Percentiles rank a stretch among this genome's conserved stretches.
Evolutionary conservation across 30 jellyfish, hydroid and myxozoan species (phyloP).

Genomic region (Clytia hemisphaerica): DNA sequence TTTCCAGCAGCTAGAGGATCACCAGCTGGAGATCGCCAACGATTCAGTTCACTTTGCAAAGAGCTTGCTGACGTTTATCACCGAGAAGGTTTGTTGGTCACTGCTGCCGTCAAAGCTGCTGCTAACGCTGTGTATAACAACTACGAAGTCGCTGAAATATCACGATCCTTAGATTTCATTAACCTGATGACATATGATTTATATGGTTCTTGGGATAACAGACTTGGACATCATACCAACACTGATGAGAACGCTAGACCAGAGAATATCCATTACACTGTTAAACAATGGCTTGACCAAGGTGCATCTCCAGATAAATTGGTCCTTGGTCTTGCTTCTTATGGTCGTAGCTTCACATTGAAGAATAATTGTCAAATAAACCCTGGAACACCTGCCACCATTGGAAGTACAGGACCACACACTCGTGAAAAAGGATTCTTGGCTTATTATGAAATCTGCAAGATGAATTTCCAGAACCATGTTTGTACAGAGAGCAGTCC

Average conservation of each 20-base stretch:
- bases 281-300: constrained; percentile 1
- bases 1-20: constrained; percentile 32
- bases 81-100: constrained; percentile 10
- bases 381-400: background rate
- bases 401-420: background rate
- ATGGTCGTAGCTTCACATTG: constrained; percentile 13
- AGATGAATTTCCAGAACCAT: background rate
- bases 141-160: constrained; percentile 5
- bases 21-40: constrained; percentile 17
- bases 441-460: constrained; percentile 31
- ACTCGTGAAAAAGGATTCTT: constrained; percentile 15
- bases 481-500: background rate
- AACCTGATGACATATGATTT: constrained; percentile 33
- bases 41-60: constrained; percentile 15
- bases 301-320: constrained; percentile 8
- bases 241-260: background rate
- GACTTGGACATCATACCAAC: constrained; percentile 26
- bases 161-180: constrained; percentile 21
- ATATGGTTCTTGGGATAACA: constrained; percentile 25
- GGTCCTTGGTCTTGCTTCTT: constrained; percentile 16
- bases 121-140: constrained; percentile 23
- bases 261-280: background rate
- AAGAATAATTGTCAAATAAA: background rate
- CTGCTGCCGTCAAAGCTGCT: constrained; percentile 62
- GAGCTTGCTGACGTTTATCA: constrained; percentile 7